Evolutionary conservation across 2,888 invertebrate species (phyloP), one percentile per base, ranked within the genome.

Genomic region (Strigamia crassipes): DNA sequence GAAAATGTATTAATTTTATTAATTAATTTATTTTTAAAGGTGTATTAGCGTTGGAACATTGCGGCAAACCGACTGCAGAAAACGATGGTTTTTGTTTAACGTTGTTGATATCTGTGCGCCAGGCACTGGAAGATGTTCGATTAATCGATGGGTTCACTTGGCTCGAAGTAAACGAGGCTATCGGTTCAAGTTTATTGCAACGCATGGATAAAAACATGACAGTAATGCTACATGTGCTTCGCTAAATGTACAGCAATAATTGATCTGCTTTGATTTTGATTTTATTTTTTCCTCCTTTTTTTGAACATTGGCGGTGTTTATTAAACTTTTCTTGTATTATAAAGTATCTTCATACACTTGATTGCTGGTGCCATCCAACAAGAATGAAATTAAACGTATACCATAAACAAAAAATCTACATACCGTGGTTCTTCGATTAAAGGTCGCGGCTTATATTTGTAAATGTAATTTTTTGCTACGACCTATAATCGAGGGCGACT

Each of bases 81-180:
- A 85, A 91, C 83, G 96, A 96, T 89, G 96, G 96, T 0, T 90
- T 94, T 82, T 95, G 95, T 85, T 88, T 96, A 23, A 94, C 95
- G 77, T 87, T 96, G 56, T 89, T 96, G 79, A 94, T 96, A 15
- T 94, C 94, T 0, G 95, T 96, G 86, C 90, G 94, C 84, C 91
- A 94, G 42, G 93, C 96, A 0, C 89, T 96, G 38, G 96, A 96
- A 89, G 94, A 96, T 86, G 94, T 95, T 0, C 92, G 93, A 12
- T 91, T 95, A 5, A 94, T 94, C 86, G 94, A 95, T 82, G 96
- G 96, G 88, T 96, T 94, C 89, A 92, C 93, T 15, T 96, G 96
- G 96, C 93, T 95, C 85, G 95, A 96, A 88, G 88, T 95, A 73
- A 90, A 92, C 38, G 90, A 90, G 85, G 91, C 92, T 73, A 88